phyloP scores from a whole-genome alignment of 2,888 invertebrate genomes.

The Quadroppia sp. region DNA sequence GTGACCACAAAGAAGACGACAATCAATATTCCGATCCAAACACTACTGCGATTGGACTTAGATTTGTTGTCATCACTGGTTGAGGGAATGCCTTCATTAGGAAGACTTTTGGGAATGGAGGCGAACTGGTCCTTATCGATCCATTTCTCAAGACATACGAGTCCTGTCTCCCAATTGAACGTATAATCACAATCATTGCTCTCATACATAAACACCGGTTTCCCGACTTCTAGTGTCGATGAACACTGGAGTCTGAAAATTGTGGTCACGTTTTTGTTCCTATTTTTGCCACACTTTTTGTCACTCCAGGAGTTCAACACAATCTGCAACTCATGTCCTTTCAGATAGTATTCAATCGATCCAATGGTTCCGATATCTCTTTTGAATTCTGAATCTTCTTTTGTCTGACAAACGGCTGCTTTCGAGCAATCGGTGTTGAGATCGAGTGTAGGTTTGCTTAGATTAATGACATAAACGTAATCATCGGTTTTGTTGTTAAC shows the following conservation, averaged over 20 bases:
- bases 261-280: slow-evolving; percentile 46
- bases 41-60: neutral
- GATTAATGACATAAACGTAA: slow-evolving; percentile 45
- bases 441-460: slow-evolving; percentile 36
- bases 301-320: slow-evolving; percentile 37
- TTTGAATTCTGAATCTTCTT: slow-evolving; percentile 38
- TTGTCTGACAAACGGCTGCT: slow-evolving; percentile 47
- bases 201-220: slow-evolving; percentile 46
- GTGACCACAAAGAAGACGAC: neutral
- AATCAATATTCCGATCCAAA: slow-evolving; percentile 22
- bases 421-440: slow-evolving; percentile 40
- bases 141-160: slow-evolving; percentile 40
- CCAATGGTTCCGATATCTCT: slow-evolving; percentile 45
- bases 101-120: neutral
- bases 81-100: neutral
- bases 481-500: slow-evolving; percentile 34
- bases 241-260: slow-evolving; percentile 45
- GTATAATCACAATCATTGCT: slow-evolving; percentile 47
- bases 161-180: slow-evolving; percentile 46
- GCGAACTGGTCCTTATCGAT: neutral
- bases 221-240: slow-evolving; percentile 41
- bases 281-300: slow-evolving; percentile 46
- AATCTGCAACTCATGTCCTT: slow-evolving; percentile 44
- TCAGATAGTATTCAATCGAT: slow-evolving; percentile 41
- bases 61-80: neutral